Conservation (phyloP, 2,797 vertebrate species). For the Syngnathus rostellatus region DNA sequence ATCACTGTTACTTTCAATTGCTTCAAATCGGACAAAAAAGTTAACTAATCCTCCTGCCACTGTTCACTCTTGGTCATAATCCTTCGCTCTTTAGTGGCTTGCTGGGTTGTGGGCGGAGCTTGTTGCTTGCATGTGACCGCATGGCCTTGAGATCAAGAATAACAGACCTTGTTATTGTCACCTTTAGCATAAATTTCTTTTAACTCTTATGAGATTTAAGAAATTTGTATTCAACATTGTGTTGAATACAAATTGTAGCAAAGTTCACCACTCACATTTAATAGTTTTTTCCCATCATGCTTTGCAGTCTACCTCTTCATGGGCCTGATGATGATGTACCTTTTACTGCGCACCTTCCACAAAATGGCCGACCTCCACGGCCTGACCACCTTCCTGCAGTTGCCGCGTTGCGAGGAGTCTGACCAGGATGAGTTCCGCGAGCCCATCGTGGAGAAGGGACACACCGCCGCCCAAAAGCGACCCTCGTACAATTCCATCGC, state of each 20-base stretch:
- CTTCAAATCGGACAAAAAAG: not conserved
- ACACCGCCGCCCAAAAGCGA: constrained; percentile 8
- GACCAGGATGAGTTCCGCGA: constrained; percentile 53
- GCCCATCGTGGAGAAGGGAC: constrained; percentile 46
- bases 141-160: not conserved
- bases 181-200: not conserved
- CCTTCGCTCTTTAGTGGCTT: not conserved
- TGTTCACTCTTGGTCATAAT: not conserved
- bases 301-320: constrained; percentile 70
- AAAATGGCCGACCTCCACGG: constrained; percentile 74
- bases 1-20: not conserved
- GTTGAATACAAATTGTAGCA: not conserved
- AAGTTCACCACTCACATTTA: not conserved
- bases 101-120: not conserved
- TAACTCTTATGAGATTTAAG: not conserved
- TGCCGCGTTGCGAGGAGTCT: constrained; percentile 66
- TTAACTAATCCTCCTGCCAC: not conserved
- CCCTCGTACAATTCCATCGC: constrained; percentile 67
- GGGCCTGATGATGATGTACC: constrained; percentile 77
- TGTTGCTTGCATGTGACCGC: not conserved
- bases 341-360: constrained; percentile 81
- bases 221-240: not conserved
- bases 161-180: not conserved
- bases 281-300: not conserved
- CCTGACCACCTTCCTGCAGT: constrained; percentile 67